Base-by-base conservation (phyloP, 2,797 vertebrate species). In the Malurus leucopterus region DNA sequence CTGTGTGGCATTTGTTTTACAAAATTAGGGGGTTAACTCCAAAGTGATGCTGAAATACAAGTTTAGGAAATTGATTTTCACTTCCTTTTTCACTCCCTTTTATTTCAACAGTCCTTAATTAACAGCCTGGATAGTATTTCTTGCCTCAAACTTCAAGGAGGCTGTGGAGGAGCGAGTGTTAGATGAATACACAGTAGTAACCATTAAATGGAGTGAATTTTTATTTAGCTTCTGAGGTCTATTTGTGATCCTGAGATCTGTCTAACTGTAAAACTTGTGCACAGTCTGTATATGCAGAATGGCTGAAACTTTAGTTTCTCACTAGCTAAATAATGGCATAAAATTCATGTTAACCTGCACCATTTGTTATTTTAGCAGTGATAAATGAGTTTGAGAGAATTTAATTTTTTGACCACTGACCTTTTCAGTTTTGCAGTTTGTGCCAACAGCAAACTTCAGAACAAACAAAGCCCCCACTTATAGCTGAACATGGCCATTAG, bases 381-480 rank as follows among this genome's bases (percentile, higher is more conserved):
- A 85, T 92, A 75, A 92, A 94, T 84, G 73, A 79, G 62, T 78
- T 88, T 54, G 77, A 76, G 73, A n/a, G 44, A 89, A 91, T 70
- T 88, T 88, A 86, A 81, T 92, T 85, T 90, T 93, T 92, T 93
- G 86, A 72, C 74, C 83, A 43, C 47, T 86, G 84, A 79, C 86
- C 79, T 93, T 92, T 87, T 84, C 67, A 85, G 67, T 91, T 89
- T 90, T 87, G 32, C 50, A 61, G 77, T 87, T 94, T 85, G 77
- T 86, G 30, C 43, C 77, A 86, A 70, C 68, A 79, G 58, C 59
- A 88, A 79, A 86, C 63, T 69, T 92, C 30, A 71, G 71, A 92
- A 83, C 59, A 85, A 90, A 62, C 57, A 22, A 44, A 20, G 18
- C 23, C 22, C 23, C 54, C 22, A 23, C 65, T 80, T 86, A 32